Evolutionary conservation across 1,140 invertebrate genomes (phyloP).

Genomic region (Daktulosphaira vitifoliae): DNA sequence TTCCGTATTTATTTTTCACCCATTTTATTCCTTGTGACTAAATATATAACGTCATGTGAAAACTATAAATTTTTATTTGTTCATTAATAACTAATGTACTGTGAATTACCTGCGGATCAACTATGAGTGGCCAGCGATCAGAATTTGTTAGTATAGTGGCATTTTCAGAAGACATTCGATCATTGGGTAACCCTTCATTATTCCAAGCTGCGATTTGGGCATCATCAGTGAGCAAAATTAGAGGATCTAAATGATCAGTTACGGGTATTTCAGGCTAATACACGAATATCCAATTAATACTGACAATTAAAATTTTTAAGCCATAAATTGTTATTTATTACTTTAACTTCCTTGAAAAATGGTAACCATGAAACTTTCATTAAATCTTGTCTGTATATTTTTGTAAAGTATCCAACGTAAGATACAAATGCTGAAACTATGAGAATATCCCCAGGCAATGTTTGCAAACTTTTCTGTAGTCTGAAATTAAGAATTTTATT

Average conservation of each 20-base stretch:
- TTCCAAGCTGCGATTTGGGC: slow-evolving; percentile 87
- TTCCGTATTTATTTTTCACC: slow-evolving; percentile 78
- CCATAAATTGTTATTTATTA: slow-evolving; percentile 34
- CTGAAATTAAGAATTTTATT: slow-evolving; percentile 42
- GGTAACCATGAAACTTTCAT: slow-evolving; percentile 74
- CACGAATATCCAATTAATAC: neutral
- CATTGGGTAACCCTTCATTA: slow-evolving; percentile 84
- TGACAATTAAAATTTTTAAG: neutral
- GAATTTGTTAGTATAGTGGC: slow-evolving; percentile 85
- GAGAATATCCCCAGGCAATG: slow-evolving; percentile 81
- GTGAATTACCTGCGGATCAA: slow-evolving; percentile 68
- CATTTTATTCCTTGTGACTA: slow-evolving; percentile 79
- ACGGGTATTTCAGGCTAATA: slow-evolving; percentile 64
- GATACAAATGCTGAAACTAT: slow-evolving; percentile 89
- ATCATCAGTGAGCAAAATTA: slow-evolving; percentile 79
- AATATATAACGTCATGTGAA: neutral
- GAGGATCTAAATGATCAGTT: slow-evolving; percentile 66
- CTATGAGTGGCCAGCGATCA: slow-evolving; percentile 86
- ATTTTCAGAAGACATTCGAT: slow-evolving; percentile 90
- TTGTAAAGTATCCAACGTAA: slow-evolving; percentile 89
- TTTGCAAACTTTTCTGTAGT: slow-evolving; percentile 54
- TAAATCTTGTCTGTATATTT: slow-evolving; percentile 70
- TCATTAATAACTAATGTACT: no score
- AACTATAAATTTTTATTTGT: neutral
- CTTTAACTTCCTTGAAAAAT: slow-evolving; percentile 52